Evolutionary conservation across 2,888 invertebrate genomes (phyloP).

Genomic region (Xanthostigma xanthostigma): DNA sequence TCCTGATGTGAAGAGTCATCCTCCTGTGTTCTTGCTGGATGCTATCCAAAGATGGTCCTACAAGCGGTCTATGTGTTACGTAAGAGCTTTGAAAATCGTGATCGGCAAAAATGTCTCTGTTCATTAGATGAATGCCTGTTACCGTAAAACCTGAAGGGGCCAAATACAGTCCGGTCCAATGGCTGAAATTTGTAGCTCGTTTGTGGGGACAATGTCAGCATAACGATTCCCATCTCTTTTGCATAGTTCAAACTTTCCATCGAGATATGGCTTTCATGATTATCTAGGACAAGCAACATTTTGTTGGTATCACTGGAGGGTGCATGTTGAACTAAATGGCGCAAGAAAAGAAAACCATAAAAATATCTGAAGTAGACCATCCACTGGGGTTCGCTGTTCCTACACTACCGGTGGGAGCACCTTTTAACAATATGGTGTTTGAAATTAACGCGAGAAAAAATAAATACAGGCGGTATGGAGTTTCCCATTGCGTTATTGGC

Average conservation of each 20-base stretch:
- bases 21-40: not conserved
- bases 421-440: too few species aligned
- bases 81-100: constrained; percentile 10
- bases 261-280: constrained; percentile 5
- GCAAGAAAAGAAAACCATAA: too few species aligned
- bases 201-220: constrained; percentile 20
- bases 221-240: constrained; percentile 14
- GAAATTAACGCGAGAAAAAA: too few species aligned
- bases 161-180: constrained; percentile 15
- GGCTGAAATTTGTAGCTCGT: constrained; percentile 20
- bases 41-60: not conserved
- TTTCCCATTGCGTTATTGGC: too few species aligned
- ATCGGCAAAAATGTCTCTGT: constrained; percentile 7
- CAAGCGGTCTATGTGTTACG: constrained; percentile 1
- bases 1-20: constrained; percentile 1
- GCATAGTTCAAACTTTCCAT: constrained; percentile 3
- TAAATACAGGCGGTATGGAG: too few species aligned
- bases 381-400: too few species aligned
- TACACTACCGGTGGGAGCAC: too few species aligned
- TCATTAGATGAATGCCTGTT: constrained; percentile 15
- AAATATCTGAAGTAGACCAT: too few species aligned
- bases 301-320: too few species aligned
- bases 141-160: constrained; percentile 13
- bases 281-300: constrained; percentile 6
- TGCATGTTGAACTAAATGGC: too few species aligned